Evolutionary conservation across 2,888 invertebrate genomes (phyloP).

Genomic region (Nasonovia ribisnigri): DNA sequence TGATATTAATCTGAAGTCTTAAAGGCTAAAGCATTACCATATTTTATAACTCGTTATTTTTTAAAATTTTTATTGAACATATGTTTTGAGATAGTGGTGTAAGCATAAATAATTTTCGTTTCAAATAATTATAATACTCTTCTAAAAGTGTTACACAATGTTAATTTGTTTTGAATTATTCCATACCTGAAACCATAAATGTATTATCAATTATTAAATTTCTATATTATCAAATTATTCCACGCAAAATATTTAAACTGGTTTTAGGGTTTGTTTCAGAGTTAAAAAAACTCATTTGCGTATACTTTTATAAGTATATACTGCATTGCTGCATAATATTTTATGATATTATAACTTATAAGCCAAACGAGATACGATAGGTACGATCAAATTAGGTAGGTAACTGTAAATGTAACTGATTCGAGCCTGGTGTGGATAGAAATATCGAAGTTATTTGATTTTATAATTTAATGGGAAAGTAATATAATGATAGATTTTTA

Average conservation of each 20-base stretch:
- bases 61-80: not conserved
- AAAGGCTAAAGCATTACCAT: not conserved
- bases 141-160: not conserved
- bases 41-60: not conserved
- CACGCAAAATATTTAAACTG: not conserved
- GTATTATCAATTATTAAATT: not conserved
- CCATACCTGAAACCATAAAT: not conserved
- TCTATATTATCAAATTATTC: not conserved
- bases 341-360: not conserved
- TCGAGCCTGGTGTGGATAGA: not conserved
- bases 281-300: not conserved
- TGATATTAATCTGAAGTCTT: not conserved
- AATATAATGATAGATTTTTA: not conserved
- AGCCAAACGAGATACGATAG: not conserved
- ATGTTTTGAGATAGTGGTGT: not conserved
- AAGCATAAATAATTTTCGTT: not conserved
- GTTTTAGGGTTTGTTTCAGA: not conserved
- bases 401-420: conserved; percentile 11
- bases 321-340: not conserved
- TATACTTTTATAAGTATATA: not conserved
- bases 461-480: not conserved
- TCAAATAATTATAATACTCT: not conserved
- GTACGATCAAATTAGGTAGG: not conserved
- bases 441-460: not conserved
- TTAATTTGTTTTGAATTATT: not conserved